Conservation (phyloP, 2,113 vertebrate species). For the Oenanthe melanoleuca region DNA sequence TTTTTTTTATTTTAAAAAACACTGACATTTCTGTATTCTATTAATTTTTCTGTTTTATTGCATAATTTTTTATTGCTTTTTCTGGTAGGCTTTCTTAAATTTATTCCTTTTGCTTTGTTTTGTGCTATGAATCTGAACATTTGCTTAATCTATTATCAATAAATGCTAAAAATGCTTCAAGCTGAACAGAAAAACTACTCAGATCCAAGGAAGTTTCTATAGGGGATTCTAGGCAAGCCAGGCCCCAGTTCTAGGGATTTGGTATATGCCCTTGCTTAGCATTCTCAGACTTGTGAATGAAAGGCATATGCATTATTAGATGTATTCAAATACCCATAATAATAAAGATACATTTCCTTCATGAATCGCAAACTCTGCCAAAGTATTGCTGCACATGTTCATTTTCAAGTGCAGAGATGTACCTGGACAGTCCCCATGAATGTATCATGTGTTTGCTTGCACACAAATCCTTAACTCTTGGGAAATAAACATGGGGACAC, state of each 20-base stretch:
- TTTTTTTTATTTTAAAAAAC: no score
- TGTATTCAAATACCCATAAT: not conserved
- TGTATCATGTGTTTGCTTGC: rapidly evolving
- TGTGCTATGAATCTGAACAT: not conserved
- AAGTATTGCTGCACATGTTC: not conserved
- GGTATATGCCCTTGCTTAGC: not conserved
- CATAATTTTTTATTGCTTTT: not conserved
- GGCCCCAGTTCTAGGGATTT: not conserved
- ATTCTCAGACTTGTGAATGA: not conserved
- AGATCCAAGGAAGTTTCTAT: not conserved
- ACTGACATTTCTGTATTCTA: not conserved
- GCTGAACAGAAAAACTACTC: not conserved
- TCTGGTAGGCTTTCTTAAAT: not conserved
- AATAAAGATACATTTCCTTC: not conserved
- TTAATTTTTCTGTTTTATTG: not conserved
- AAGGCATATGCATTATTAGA: not conserved
- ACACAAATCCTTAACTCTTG: not conserved
- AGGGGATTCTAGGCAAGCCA: not conserved
- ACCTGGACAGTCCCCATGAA: not conserved
- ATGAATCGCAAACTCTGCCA: not conserved
- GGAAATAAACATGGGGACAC: not conserved
- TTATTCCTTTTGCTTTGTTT: not conserved
- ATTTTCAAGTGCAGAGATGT: not conserved
- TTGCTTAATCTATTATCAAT: not conserved
- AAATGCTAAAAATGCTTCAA: not conserved